Base-by-base conservation (phyloP, 2,797 vertebrate genomes). In the Alfaro cultratus region DNA sequence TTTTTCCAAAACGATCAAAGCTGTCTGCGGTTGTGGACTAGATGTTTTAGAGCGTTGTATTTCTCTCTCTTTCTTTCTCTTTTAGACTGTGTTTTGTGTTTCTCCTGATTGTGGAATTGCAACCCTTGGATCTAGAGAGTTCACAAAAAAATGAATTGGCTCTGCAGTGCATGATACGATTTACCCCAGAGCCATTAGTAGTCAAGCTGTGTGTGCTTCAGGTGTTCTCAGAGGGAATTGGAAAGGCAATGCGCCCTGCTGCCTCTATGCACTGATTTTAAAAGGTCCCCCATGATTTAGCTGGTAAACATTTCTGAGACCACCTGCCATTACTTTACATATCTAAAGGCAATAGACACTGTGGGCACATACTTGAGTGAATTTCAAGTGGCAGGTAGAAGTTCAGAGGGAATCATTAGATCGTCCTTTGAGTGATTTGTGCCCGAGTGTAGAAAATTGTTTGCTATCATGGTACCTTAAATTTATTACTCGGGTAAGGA, bases 211-310 rank as follows among this genome's bases (percentile, higher is more conserved):
- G 88, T 82, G 83, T 80, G 80, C 87, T 88, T 93, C 87, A 91
- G 90, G 88, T 93, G 83, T 83, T 89, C 84, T 86, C 81, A 26
- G 47, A 88, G 86, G 83, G 80, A 82, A 89, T 67, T 73, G 82
- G 72, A 83, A 86, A 86, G 83, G 78, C 81, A 86, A 88, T 83
- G 80, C 87, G 87, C 83, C 76, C 81, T 3, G 21, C 80, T 55
- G 67, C 74, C 39, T 80, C 73, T 64, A 71, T 83, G 77, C 87
- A 73, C 81, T 70, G 81, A 81, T 89, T 88, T 89, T 86, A 89
- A 92, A 90, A 79, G 88, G 83, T 85, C 91, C 87, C 79, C 53
- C 45, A 83, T 85, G 88, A 90, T 93, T 92, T 89, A 91, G 89
- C 89, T 90, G 83, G 80, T 87, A 90, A 91, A 91, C 85, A 89